A percentile compares a stretch with the other conserved stretches of the same genome.
phyloP scores from a whole-genome alignment of 2,797 vertebrate species.

The Rhabdophis nuchalis region DNA sequence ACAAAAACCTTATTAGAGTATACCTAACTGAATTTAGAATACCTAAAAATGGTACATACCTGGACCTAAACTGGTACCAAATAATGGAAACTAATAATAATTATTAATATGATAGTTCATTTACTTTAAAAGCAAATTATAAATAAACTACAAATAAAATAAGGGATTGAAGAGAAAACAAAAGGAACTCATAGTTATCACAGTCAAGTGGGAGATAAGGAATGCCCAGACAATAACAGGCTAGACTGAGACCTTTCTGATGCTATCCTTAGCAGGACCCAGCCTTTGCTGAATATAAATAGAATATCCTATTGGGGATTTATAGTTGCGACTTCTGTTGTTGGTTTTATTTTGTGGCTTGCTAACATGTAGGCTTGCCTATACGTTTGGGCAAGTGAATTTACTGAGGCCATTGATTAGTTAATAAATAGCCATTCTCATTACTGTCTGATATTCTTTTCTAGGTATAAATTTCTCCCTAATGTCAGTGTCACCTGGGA shows the following conservation, averaged over 20 bases:
- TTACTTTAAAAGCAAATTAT: not conserved
- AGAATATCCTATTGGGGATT: not conserved
- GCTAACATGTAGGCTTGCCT: not conserved
- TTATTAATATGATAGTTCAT: not conserved
- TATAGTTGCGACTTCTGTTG: not conserved
- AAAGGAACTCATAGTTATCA: not conserved
- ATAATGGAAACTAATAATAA: not conserved
- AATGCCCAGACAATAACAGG: not conserved
- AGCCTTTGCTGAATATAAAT: not conserved
- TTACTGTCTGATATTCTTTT: not conserved
- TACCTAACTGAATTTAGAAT: not conserved
- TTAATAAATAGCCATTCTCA: not conserved
- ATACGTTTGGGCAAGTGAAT: not conserved
- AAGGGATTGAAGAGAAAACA: not conserved
- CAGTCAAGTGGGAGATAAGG: not conserved
- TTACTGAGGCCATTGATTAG: not conserved
- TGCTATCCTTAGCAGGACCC: not conserved
- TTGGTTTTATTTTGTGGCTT: not conserved
- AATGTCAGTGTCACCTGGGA: not conserved
- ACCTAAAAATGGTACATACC: not conserved
- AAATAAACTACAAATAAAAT: not conserved
- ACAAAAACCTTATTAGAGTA: not conserved
- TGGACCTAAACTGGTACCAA: not conserved
- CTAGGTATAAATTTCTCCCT: not conserved
- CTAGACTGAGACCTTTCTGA: not conserved